Evolutionary conservation across 2,113 vertebrate species (phyloP).

Genomic region (Archilochus colubris): DNA sequence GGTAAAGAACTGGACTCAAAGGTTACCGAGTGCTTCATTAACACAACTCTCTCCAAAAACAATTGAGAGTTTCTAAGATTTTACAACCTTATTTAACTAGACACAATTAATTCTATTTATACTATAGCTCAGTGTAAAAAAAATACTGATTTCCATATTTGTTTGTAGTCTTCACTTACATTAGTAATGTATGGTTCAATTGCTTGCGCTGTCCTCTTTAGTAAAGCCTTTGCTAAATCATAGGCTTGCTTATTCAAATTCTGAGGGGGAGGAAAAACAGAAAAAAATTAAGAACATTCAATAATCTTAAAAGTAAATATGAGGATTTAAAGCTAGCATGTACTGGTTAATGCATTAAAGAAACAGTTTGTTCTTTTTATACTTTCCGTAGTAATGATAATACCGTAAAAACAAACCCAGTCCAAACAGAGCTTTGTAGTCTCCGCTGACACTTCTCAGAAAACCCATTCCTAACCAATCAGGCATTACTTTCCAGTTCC

Average conservation of each 20-base stretch:
- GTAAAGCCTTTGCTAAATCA: constrained; percentile 95
- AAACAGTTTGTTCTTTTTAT: background rate
- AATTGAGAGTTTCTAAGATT: background rate
- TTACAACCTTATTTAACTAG: background rate
- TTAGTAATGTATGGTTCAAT: constrained; percentile 99
- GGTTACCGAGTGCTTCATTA: background rate
- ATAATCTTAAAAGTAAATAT: background rate
- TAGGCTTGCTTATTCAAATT: constrained; percentile 99
- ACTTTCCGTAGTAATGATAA: background rate
- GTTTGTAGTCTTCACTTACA: constrained; percentile 80
- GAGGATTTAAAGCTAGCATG: background rate
- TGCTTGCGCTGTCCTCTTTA: constrained; percentile 97
- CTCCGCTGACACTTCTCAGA: background rate
- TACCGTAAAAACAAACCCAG: background rate
- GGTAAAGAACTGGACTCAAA: background rate
- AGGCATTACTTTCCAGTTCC: background rate
- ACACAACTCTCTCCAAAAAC: background rate
- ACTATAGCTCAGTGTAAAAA: background rate
- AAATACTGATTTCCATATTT: background rate
- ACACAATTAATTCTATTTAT: background rate
- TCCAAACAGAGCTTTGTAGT: background rate
- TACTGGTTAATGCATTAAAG: background rate
- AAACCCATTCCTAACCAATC: background rate
- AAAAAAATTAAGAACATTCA: background rate
- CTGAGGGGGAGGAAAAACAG: constrained; percentile 48